Percentiles rank a stretch among this genome's conserved stretches.
phyloP scores from a whole-genome alignment of 2,888 invertebrate species.

The Chaitophorus viminalis region DNA sequence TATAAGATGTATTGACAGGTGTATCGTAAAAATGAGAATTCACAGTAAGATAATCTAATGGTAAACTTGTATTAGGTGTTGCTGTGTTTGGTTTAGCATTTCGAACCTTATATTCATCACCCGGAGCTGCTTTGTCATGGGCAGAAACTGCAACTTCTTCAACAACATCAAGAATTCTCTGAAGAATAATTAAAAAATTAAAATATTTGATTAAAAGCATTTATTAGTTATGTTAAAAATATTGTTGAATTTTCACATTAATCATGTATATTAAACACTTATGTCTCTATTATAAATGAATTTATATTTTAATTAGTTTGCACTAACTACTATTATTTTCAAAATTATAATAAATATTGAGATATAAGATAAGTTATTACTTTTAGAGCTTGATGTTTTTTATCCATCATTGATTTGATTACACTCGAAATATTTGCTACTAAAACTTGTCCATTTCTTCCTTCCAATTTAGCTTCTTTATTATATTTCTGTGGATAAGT shows the following conservation, averaged over 20 bases:
- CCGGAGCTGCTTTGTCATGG: conserved; percentile 29
- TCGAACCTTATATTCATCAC: conserved; percentile 34
- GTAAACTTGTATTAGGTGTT: conserved; percentile 9
- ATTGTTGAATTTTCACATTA: neutral
- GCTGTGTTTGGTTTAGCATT: conserved; percentile 23
- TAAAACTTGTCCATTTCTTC: conserved; percentile 40
- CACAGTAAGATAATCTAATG: conserved; percentile 5
- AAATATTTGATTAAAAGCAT: neutral
- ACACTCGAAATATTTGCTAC: conserved; percentile 51
- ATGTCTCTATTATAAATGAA: neutral
- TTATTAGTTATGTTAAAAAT: neutral
- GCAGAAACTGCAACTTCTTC: conserved; percentile 49
- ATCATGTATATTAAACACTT: neutral
- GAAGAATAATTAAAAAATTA: neutral
- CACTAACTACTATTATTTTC: neutral
- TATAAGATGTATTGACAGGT: conserved; percentile 80
- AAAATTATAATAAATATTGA: neutral
- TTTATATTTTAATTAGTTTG: neutral
- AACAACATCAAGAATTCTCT: conserved; percentile 52
- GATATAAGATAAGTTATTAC: neutral
- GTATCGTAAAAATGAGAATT: conserved; percentile 81
- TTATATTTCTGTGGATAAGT: conserved; percentile 47
- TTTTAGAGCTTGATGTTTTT: conserved; percentile 59
- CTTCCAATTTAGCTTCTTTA: conserved; percentile 48
- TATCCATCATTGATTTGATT: conserved; percentile 59